Base-by-base conservation (phyloP, 1,140 invertebrate genomes). In the Meteorus sp. region DNA sequence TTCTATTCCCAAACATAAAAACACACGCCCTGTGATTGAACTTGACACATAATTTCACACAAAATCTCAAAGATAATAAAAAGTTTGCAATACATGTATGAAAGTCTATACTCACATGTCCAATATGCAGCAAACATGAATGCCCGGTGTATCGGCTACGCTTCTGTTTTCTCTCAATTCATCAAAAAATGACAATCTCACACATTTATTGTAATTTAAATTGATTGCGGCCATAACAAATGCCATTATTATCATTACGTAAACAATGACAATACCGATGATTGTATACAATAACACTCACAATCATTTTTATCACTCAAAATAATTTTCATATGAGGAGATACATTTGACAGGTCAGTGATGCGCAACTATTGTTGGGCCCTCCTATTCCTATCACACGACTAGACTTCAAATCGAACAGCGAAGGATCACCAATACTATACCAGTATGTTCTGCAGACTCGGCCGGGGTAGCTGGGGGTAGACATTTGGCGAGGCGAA, bases 71-170 rank as follows among this genome's bases (percentile, higher is more conserved):
- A n/a, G n/a, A n/a, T n/a, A n/a, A n/a, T n/a, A n/a, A n/a, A n/a
- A n/a, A n/a, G n/a, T n/a, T n/a, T n/a, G n/a, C n/a, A n/a, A n/a
- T n/a, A n/a, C n/a, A n/a, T n/a, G n/a, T n/a, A n/a, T n/a, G n/a
- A n/a, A n/a, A n/a, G n/a, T n/a, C 29, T 15, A 27, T 71, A 77
- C 75, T 77, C 70, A 77, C 75, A 77, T 77, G 75, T 77, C 75
- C 75, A 77, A 74, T 51, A 72, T 71, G 75, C 72, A 59, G 73
- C 64, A 64, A 72, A 69, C 66, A 74, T 74, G 65, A 74, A 74
- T 66, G 61, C 63, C 67, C 69, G 67, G 69, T 67, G 66, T 66
- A 65, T 61, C n/a, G n/a, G n/a, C n/a, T n/a, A n/a, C n/a, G n/a
- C n/a, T n/a, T n/a, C n/a, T n/a, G n/a, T n/a, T n/a, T n/a, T n/a